Percentiles rank a stretch among this genome's conserved stretches.
phyloP scores from a whole-genome alignment of 2,797 vertebrate genomes.

The Buphagus erythrorhynchus region DNA sequence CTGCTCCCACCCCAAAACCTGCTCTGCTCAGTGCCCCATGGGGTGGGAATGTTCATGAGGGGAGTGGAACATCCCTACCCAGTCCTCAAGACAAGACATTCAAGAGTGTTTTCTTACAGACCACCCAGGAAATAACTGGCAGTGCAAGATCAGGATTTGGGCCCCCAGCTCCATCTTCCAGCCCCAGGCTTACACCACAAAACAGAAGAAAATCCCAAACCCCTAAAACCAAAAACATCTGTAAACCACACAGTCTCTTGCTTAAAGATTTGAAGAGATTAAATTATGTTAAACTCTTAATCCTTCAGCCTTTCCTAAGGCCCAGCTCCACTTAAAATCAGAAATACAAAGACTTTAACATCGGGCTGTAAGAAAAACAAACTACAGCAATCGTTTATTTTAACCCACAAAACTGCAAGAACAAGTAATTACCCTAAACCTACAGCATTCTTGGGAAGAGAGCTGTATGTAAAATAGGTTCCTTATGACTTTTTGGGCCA shows the following conservation, averaged over 20 bases:
- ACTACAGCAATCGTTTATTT: background rate
- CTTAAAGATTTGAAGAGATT: conserved; percentile 22
- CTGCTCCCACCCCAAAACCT: background rate
- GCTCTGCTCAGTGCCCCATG: background rate
- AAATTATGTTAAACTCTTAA: conserved; percentile 8
- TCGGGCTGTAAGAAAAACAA: background rate
- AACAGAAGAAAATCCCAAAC: background rate
- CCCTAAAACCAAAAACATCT: background rate
- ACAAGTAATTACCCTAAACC: conserved; percentile 36
- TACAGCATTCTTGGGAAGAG: conserved; percentile 4
- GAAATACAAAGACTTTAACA: background rate
- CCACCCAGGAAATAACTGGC: background rate
- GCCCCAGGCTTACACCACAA: background rate
- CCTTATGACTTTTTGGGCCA: conserved; percentile 26
- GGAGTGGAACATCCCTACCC: background rate
- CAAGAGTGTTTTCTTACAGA: background rate
- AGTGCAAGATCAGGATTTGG: background rate
- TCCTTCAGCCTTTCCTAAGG: conserved; percentile 10
- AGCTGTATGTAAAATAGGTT: conserved; percentile 23
- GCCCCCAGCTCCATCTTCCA: background rate
- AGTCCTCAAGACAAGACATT: background rate
- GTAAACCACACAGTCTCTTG: background rate
- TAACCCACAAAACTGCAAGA: conserved; percentile 31
- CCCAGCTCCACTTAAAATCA: conserved; percentile 4
- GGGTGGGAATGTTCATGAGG: background rate